Conservation (phyloP, 2,797 vertebrate species). For the Clarias platycephalus region DNA sequence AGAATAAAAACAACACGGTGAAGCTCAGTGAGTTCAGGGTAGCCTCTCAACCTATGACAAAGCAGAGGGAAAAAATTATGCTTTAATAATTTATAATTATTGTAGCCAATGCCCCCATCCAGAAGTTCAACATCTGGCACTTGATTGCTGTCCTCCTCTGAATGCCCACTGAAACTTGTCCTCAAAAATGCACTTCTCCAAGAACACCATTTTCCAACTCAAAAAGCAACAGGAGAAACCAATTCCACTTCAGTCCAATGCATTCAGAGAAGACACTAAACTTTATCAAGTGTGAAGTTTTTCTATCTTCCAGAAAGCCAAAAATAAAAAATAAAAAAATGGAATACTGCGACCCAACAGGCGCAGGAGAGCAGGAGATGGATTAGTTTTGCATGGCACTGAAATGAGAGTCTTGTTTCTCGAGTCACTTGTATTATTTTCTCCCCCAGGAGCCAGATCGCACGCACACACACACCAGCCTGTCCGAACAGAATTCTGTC, state of each 20-base stretch:
- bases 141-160: neutral
- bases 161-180: neutral
- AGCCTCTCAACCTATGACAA: neutral
- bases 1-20: neutral
- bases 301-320: slow-evolving; percentile 10
- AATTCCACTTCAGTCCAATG: neutral
- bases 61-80: neutral
- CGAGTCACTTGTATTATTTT: slow-evolving; percentile 6
- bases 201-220: neutral
- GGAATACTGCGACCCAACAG: neutral
- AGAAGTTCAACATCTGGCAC: neutral
- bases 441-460: slow-evolving; percentile 1
- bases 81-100: neutral
- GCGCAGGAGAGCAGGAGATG: slow-evolving; percentile 10
- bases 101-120: neutral
- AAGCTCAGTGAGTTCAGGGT: neutral
- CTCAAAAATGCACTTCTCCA: neutral
- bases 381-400: slow-evolving; percentile 39
- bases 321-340: neutral
- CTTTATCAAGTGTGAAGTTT: slow-evolving; percentile 16
- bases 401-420: slow-evolving; percentile 35
- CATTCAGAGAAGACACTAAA: neutral
- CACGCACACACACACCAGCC: neutral
- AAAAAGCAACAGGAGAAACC: slow-evolving; percentile 12
- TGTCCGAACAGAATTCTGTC: neutral